Evolutionary conservation across 2,888 invertebrate genomes (phyloP).

Genomic region (Iphiclides podalirius): DNA sequence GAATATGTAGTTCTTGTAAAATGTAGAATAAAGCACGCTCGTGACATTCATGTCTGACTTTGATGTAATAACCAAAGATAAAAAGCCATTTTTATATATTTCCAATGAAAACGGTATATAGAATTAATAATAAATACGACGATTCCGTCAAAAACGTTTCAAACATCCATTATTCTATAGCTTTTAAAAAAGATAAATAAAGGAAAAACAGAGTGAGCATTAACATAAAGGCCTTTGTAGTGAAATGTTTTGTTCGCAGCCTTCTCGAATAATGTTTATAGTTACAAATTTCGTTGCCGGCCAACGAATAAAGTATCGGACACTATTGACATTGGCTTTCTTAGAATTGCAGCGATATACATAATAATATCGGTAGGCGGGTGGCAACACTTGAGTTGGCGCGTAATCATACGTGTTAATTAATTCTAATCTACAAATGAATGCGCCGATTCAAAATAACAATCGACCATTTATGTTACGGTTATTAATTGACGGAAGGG

Average conservation of each 20-base stretch:
- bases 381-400: not conserved
- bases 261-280: slow-evolving; percentile 13
- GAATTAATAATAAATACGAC: no score
- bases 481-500: not conserved
- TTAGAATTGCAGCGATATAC: slow-evolving; percentile 7
- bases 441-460: not conserved
- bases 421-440: not conserved
- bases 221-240: slow-evolving; percentile 15
- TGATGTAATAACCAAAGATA: no score
- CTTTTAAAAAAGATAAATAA: no score
- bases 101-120: no score
- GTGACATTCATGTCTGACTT: no score
- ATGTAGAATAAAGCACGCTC: no score
- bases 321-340: slow-evolving; percentile 8
- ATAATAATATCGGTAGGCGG: not conserved
- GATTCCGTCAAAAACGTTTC: no score
- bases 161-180: no score
- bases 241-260: slow-evolving; percentile 10
- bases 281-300: slow-evolving; percentile 1
- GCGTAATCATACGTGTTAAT: not conserved
- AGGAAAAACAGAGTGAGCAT: not conserved
- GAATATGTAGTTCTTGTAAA: no score
- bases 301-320: slow-evolving; percentile 2
- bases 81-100: no score
- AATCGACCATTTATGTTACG: not conserved